phyloP scores from a whole-genome alignment of 2,888 invertebrate genomes.

The Cantharis rustica region DNA sequence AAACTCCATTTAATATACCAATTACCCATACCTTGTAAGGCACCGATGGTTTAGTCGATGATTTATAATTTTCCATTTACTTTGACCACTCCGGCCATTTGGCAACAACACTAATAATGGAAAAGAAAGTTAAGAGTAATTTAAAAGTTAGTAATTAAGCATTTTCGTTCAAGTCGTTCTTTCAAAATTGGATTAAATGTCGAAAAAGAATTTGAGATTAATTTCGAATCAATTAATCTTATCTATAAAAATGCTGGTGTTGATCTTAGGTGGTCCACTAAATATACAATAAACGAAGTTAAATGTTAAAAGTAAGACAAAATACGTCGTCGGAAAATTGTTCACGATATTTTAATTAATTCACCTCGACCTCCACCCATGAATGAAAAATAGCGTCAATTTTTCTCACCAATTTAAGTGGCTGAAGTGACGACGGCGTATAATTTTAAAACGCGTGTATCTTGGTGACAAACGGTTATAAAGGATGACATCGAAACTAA shows the following conservation, averaged over 20 bases:
- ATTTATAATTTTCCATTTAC: not conserved
- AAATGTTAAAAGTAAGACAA: not conserved
- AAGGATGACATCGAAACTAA: constrained; percentile 31
- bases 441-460: constrained; percentile 39
- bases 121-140: not conserved
- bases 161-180: not conserved
- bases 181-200: not conserved
- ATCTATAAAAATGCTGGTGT: not conserved
- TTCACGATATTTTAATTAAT: not conserved
- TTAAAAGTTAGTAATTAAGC: not conserved
- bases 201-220: not conserved
- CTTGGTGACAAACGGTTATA: constrained; percentile 25
- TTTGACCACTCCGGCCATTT: not conserved
- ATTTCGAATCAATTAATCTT: not conserved
- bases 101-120: not conserved
- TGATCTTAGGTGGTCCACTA: not conserved
- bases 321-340: not conserved
- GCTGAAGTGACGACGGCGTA: constrained; percentile 36
- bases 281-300: not conserved
- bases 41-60: not conserved
- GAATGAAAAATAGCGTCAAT: constrained; percentile 50
- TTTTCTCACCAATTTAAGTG: constrained; percentile 50
- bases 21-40: not conserved
- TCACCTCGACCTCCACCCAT: constrained; percentile 5
- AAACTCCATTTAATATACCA: not conserved